Evolutionary conservation across 1,140 invertebrate species (phyloP).

Genomic region (Archegozetes longisetosus): DNA sequence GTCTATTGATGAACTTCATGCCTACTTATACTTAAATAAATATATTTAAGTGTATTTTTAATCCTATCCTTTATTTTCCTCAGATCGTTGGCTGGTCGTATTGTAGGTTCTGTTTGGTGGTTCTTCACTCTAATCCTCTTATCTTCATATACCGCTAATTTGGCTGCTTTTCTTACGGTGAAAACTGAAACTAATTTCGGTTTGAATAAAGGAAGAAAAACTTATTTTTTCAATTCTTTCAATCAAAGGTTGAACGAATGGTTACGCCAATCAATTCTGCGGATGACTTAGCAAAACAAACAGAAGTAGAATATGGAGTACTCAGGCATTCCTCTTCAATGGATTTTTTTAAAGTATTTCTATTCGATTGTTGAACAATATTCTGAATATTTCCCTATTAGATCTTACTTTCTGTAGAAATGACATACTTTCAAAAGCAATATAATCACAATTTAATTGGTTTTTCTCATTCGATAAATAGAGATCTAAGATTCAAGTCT

Average conservation of each 20-base stretch:
- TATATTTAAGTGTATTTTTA: no score
- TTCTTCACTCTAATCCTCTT: slow-evolving; percentile 97
- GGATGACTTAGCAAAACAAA: slow-evolving; percentile 81
- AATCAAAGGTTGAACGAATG: slow-evolving; percentile 58
- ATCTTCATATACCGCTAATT: slow-evolving; percentile 93
- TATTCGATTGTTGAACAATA: neutral
- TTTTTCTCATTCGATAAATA: slow-evolving; percentile 29
- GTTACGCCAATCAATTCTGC: slow-evolving; percentile 82
- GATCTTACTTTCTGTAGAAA: neutral
- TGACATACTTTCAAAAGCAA: neutral
- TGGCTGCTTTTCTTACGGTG: slow-evolving; percentile 93
- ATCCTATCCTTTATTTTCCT: no score
- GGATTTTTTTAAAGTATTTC: slow-evolving; percentile 72
- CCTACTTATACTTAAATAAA: no score
- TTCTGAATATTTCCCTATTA: neutral
- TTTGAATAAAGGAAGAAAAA: slow-evolving; percentile 30
- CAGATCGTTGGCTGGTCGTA: slow-evolving; percentile 77
- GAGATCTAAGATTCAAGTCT: slow-evolving; percentile 74
- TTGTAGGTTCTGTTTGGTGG: slow-evolving; percentile 96
- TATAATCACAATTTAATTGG: neutral
- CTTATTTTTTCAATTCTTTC: slow-evolving; percentile 15
- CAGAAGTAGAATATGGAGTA: slow-evolving; percentile 78
- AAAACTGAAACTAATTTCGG: slow-evolving; percentile 96
- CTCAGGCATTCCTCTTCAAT: slow-evolving; percentile 56
- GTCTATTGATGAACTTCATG: no score